Evolutionary conservation across 1,140 invertebrate species (phyloP).

Genomic region (Branchinecta lynchi): DNA sequence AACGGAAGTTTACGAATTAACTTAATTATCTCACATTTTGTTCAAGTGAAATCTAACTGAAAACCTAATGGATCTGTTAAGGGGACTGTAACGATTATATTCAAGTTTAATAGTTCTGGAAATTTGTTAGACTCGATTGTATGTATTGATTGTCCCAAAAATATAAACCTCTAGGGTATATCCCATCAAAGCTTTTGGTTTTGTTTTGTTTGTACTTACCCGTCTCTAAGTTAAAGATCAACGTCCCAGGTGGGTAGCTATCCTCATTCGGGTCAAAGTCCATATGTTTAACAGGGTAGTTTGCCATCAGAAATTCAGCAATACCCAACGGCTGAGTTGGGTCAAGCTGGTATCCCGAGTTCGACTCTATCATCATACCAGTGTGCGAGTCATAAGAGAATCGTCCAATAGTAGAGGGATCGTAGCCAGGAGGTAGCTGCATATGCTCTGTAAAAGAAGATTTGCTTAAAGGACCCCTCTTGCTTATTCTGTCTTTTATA

Average conservation of each 20-base stretch:
- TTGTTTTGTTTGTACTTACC: background rate
- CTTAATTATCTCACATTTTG: too few species aligned
- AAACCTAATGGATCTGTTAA: too few species aligned
- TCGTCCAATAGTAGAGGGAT: background rate
- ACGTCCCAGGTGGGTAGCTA: background rate
- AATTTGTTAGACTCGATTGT: too few species aligned
- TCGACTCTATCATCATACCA: background rate
- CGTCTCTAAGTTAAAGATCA: background rate
- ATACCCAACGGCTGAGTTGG: constrained; percentile 5
- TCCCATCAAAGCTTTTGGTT: too few species aligned
- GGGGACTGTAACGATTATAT: too few species aligned
- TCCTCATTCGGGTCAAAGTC: background rate
- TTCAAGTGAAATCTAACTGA: too few species aligned
- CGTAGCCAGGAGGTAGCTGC: constrained; percentile 2
- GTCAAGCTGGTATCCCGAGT: constrained; percentile 2
- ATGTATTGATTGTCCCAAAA: too few species aligned
- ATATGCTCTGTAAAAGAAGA: constrained; percentile 1
- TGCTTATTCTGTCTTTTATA: too few species aligned
- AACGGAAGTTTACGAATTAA: too few species aligned
- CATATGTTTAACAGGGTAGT: background rate
- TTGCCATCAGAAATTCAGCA: constrained; percentile 1
- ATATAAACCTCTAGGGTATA: too few species aligned
- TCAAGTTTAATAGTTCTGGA: too few species aligned
- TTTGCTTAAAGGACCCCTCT: background rate
- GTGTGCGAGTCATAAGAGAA: background rate